Percentiles rank a stretch among this genome's conserved stretches.
These are phyloP conservation scores for Drosophila mauritiana DNA, from an alignment of 1,140 invertebrate genomes.

Conservation along the genomic window DNA sequence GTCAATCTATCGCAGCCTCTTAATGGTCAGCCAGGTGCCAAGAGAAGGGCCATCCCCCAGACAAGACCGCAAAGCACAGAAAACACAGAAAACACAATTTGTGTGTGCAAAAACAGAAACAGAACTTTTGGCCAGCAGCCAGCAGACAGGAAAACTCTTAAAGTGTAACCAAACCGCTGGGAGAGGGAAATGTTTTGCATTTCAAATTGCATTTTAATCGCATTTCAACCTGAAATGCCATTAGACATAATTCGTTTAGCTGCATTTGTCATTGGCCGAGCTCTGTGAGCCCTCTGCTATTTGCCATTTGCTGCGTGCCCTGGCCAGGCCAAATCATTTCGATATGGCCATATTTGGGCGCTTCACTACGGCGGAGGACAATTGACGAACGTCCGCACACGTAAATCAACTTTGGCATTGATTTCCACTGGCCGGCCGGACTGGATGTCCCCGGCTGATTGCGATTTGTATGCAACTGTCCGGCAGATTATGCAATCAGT, in stretches of 20 bases:
- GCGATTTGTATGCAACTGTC: conserved; percentile 63
- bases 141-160: conserved; percentile 51
- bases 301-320: background rate
- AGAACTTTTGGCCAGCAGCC: conserved; percentile 41
- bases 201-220: conserved; percentile 83
- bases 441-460: conserved; percentile 29
- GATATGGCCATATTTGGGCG: conserved; percentile 59
- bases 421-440: conserved; percentile 60
- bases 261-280: conserved; percentile 66
- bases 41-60: conserved; percentile 30
- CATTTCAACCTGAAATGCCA: conserved; percentile 83
- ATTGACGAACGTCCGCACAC: conserved; percentile 71
- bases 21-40: conserved; percentile 70
- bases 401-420: conserved; percentile 81
- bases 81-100: conserved; percentile 1
- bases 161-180: conserved; percentile 38
- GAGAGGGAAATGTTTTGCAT: conserved; percentile 72
- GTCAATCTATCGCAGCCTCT: conserved; percentile 63
- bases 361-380: conserved; percentile 61
- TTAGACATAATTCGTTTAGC: conserved; percentile 83
- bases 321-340: conserved; percentile 70
- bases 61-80: conserved; percentile 36
- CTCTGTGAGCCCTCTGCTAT: no score
- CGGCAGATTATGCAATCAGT: conserved; percentile 68
- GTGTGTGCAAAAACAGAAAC: conserved; percentile 5